phyloP scores from a whole-genome alignment of 2,888 invertebrate species.

The Heliconius charithonia region DNA sequence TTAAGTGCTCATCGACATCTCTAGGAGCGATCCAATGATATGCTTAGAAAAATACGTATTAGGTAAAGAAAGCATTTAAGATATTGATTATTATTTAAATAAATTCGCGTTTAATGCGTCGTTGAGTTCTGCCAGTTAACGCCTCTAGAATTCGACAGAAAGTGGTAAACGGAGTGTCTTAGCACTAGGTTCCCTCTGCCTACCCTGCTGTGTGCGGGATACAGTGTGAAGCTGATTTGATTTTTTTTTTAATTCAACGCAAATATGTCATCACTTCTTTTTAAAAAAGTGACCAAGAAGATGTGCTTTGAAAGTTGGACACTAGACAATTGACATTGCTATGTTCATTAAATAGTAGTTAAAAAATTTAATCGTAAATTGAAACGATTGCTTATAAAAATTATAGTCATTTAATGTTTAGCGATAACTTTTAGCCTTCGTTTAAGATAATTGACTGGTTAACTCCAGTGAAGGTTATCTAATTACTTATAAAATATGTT shows the following conservation, averaged over 20 bases:
- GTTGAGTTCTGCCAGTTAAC: too few species aligned
- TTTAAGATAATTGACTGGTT: constrained; percentile 34
- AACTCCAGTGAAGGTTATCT: constrained; percentile 27
- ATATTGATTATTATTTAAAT: background rate
- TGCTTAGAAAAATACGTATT: too few species aligned
- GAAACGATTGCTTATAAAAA: constrained; percentile 32
- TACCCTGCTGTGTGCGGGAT: too few species aligned
- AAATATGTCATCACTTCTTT: background rate
- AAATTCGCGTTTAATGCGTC: background rate
- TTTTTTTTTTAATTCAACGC: background rate
- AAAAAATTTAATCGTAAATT: constrained; percentile 29
- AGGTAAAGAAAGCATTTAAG: too few species aligned
- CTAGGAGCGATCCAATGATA: too few species aligned
- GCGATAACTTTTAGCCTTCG: constrained; percentile 34
- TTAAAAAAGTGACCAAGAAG: background rate
- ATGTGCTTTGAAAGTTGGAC: background rate
- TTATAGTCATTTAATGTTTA: constrained; percentile 29
- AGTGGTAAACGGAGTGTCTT: too few species aligned
- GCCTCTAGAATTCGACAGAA: too few species aligned
- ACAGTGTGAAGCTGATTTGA: too few species aligned
- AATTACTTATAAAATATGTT: constrained; percentile 18
- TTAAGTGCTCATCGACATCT: too few species aligned
- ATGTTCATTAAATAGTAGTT: constrained; percentile 32
- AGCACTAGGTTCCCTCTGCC: too few species aligned
- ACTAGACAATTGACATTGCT: background rate